phyloP scores from a whole-genome alignment of 2,113 vertebrate species.

The Lonchura striata region DNA sequence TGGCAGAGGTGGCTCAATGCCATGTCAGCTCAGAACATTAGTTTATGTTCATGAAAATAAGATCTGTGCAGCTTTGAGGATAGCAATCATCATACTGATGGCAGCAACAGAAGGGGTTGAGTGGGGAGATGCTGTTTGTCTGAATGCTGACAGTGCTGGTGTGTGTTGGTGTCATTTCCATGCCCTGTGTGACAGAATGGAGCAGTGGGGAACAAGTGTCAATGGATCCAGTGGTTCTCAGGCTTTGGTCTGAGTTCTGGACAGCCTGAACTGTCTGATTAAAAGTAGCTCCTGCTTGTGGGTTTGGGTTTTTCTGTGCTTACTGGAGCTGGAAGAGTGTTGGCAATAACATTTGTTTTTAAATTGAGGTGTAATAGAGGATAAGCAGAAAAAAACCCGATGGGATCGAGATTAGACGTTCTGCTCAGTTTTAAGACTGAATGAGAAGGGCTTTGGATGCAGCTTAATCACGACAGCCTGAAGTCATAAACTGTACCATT shows the following conservation, averaged over 20 bases:
- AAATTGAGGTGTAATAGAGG: background rate
- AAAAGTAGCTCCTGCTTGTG: background rate
- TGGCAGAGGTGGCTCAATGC: background rate
- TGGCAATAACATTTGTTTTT: background rate
- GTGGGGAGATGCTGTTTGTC: background rate
- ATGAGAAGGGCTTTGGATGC: background rate
- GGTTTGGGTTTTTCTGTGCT: background rate
- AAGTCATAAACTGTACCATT: background rate
- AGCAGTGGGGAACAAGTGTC: background rate
- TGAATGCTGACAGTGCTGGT: background rate
- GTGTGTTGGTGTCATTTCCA: background rate
- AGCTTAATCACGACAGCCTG: background rate
- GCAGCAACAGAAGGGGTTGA: accelerated
- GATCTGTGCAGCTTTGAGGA: background rate
- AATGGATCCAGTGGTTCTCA: background rate
- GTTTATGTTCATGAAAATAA: background rate
- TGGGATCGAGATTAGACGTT: background rate
- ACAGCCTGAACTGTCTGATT: background rate
- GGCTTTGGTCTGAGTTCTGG: too few species aligned
- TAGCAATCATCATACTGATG: background rate
- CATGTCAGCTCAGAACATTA: background rate
- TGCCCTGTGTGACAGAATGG: background rate
- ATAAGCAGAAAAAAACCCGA: background rate
- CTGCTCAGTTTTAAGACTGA: background rate
- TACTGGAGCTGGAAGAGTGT: background rate